phyloP scores from a whole-genome alignment of 1,140 invertebrate genomes.

The Zophobas atratus region DNA sequence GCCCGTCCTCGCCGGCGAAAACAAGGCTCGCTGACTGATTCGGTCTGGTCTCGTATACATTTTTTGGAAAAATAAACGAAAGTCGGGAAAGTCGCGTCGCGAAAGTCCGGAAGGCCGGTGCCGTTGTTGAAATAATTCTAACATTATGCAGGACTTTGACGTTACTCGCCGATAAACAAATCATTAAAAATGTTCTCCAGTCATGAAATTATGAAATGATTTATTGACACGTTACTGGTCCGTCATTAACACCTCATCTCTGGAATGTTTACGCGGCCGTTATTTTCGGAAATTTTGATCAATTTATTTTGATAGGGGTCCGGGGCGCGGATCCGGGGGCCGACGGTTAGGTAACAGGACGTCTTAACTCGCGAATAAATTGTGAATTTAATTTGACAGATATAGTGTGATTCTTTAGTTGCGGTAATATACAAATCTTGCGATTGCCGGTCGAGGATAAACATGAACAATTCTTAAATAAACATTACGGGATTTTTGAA shows the following conservation, averaged over 20 bases:
- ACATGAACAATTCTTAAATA: conserved; percentile 14
- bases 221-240: conserved; percentile 6
- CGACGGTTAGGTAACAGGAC: neutral
- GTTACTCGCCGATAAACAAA: conserved; percentile 17
- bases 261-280: conserved; percentile 19
- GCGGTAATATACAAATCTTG: conserved; percentile 11
- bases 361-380: neutral
- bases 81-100: neutral
- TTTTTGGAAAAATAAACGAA: conserved; percentile 6
- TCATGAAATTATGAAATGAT: conserved; percentile 22
- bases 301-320: conserved; percentile 15
- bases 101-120: neutral
- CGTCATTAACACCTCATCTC: conserved; percentile 23
- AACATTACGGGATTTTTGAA: conserved; percentile 12
- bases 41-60: conserved; percentile 3
- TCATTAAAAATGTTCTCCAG: conserved; percentile 16
- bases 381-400: conserved; percentile 14
- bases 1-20: conserved; percentile 23
- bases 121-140: neutral
- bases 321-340: neutral
- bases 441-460: conserved; percentile 6
- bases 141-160: conserved; percentile 13
- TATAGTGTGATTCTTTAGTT: conserved; percentile 14
- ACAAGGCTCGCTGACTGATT: conserved; percentile 42
- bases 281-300: conserved; percentile 26